These are phyloP conservation scores for Mythimna impura DNA, from an alignment of 2,888 invertebrate genomes.

Conservation along the genomic window DNA sequence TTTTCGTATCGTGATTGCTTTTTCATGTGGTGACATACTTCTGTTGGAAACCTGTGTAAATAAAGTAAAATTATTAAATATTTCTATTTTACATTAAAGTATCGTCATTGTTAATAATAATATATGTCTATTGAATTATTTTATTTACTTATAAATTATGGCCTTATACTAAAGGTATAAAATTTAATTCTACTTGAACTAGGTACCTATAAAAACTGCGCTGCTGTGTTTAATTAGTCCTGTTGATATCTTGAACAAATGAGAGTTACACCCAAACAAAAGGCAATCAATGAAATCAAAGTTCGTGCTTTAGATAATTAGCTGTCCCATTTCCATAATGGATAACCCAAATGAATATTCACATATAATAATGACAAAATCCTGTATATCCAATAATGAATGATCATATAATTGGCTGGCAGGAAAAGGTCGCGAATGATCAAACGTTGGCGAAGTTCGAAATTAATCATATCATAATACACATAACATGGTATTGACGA, in stretches of 20 bases:
- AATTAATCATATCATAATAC: constrained; percentile 51
- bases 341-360: constrained; percentile 40
- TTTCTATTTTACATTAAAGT: background rate
- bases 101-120: too few species aligned
- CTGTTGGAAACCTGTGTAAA: too few species aligned
- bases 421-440: constrained; percentile 26
- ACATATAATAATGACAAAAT: constrained; percentile 36
- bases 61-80: too few species aligned
- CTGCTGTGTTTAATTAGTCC: background rate
- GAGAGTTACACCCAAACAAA: constrained; percentile 2
- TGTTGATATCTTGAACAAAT: too few species aligned
- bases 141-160: too few species aligned
- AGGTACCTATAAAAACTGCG: too few species aligned
- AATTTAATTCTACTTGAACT: too few species aligned
- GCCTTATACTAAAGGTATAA: too few species aligned
- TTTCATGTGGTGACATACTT: background rate
- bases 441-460: constrained; percentile 26
- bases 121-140: too few species aligned
- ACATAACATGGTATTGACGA: constrained; percentile 33
- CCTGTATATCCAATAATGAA: constrained; percentile 37
- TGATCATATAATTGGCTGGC: constrained; percentile 26
- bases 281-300: constrained; percentile 9
- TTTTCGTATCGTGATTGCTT: constrained; percentile 18
- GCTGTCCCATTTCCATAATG: constrained; percentile 23
- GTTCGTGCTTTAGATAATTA: constrained; percentile 28